These are phyloP conservation scores for Melinaea marsaeus DNA, from an alignment of 2,888 invertebrate species.

Conservation along the genomic window DNA sequence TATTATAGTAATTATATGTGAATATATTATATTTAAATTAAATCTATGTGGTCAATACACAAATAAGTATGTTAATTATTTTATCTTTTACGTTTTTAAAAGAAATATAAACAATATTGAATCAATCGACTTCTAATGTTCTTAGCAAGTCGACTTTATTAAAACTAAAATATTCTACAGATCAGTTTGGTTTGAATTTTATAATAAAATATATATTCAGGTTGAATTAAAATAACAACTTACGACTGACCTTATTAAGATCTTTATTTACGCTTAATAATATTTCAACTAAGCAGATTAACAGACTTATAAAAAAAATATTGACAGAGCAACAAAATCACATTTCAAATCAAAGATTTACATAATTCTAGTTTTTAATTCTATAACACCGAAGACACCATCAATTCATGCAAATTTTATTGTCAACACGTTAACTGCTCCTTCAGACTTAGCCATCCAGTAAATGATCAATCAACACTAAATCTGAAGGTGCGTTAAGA, in stretches of 20 bases:
- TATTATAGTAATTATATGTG: no score
- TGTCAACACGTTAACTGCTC: slow-evolving; percentile 28
- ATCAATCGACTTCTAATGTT: no score
- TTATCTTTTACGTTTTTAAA: no score
- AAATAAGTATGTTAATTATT: no score
- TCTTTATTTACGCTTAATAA: slow-evolving; percentile 12
- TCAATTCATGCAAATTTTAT: slow-evolving; percentile 28
- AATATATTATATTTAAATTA: no score
- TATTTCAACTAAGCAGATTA: slow-evolving; percentile 28
- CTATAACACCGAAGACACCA: slow-evolving; percentile 15
- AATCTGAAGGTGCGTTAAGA: slow-evolving; percentile 2
- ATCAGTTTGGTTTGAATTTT: background rate
- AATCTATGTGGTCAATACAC: no score
- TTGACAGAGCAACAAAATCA: slow-evolving; percentile 29
- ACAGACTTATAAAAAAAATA: slow-evolving; percentile 29
- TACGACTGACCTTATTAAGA: slow-evolving; percentile 1
- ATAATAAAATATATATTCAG: background rate
- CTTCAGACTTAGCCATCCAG: background rate
- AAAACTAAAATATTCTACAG: no score
- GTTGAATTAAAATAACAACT: background rate
- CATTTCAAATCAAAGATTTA: slow-evolving; percentile 15
- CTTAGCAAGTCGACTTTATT: no score
- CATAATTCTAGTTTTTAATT: slow-evolving; percentile 8
- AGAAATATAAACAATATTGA: no score
- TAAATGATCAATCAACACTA: background rate